Conservation (phyloP, 1,140 invertebrate species). For the Sycophila sp. region DNA sequence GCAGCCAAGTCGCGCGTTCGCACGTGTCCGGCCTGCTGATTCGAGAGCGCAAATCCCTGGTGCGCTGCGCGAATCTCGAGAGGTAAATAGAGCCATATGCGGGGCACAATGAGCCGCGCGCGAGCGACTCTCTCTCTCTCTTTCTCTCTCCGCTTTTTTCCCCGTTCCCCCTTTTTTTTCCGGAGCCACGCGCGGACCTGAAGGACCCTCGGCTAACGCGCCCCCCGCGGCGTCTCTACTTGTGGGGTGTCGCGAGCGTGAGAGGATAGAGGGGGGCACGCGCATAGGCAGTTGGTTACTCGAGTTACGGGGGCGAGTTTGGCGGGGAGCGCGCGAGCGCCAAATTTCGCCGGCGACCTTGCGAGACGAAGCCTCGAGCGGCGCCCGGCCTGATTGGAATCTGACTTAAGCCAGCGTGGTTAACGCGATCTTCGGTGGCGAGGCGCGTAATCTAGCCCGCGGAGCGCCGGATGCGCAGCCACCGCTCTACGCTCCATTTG, state of each 20-base stretch:
- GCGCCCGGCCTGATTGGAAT: constrained; percentile 41
- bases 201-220: not conserved
- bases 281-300: constrained; percentile 29
- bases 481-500: not conserved
- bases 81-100: constrained; percentile 27
- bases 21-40: not conserved
- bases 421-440: constrained; percentile 38
- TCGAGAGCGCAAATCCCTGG: not conserved
- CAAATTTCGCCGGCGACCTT: too few relatives aligned
- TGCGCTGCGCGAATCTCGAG: not conserved
- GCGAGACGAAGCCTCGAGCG: too few relatives aligned
- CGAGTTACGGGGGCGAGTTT: not conserved
- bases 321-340: too few relatives aligned
- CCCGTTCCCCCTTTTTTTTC: not conserved
- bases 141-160: not conserved
- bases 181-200: not conserved
- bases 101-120: not conserved
- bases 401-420: constrained; percentile 40
- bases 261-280: too few relatives aligned
- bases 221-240: constrained; percentile 9
- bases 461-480: not conserved
- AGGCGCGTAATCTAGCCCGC: constrained; percentile 6
- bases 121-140: not conserved
- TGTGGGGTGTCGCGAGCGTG: too few relatives aligned
- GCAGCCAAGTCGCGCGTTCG: not conserved